A percentile compares a stretch with the other conserved stretches of the same genome.
Conservation (phyloP, 2,888 invertebrate genomes). For the Agapostemon virescens region DNA sequence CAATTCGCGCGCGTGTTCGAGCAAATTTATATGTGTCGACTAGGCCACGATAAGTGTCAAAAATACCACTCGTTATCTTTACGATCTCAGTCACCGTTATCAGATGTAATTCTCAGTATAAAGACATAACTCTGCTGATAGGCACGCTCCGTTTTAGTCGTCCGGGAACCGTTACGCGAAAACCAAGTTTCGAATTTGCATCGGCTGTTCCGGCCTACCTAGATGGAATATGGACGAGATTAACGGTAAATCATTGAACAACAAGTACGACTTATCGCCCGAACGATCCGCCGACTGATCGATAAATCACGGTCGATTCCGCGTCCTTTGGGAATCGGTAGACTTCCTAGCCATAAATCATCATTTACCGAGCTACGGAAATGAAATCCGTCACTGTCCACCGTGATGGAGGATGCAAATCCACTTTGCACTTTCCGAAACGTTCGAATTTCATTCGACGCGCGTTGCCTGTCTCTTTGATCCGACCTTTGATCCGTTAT, state of each 20-base stretch:
- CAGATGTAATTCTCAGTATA: slow-evolving; percentile 41
- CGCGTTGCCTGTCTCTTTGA: not conserved
- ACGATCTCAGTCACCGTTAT: slow-evolving; percentile 52
- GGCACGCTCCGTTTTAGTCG: slow-evolving; percentile 33
- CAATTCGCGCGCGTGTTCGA: slow-evolving; percentile 17
- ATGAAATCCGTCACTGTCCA: not conserved
- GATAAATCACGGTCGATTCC: not conserved
- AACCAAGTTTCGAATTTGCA: slow-evolving; percentile 23
- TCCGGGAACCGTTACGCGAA: slow-evolving; percentile 20
- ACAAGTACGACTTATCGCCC: not conserved
- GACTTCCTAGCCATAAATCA: not conserved
- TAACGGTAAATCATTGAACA: slow-evolving; percentile 33
- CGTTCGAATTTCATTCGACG: not conserved
- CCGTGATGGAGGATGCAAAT: not conserved
- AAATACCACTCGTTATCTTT: slow-evolving; percentile 65
- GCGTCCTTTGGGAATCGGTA: not conserved
- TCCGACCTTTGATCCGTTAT: not conserved
- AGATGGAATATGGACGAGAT: slow-evolving; percentile 33
- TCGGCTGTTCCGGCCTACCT: not conserved
- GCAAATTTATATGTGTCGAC: slow-evolving; percentile 31
- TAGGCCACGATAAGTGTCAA: slow-evolving; percentile 49
- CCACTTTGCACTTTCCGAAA: not conserved
- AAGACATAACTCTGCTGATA: slow-evolving; percentile 40
- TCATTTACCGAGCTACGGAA: not conserved
- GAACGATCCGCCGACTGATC: not conserved